These are phyloP conservation scores for Sitta europaea DNA, from an alignment of 2,113 vertebrate species.

Conservation along the genomic window DNA sequence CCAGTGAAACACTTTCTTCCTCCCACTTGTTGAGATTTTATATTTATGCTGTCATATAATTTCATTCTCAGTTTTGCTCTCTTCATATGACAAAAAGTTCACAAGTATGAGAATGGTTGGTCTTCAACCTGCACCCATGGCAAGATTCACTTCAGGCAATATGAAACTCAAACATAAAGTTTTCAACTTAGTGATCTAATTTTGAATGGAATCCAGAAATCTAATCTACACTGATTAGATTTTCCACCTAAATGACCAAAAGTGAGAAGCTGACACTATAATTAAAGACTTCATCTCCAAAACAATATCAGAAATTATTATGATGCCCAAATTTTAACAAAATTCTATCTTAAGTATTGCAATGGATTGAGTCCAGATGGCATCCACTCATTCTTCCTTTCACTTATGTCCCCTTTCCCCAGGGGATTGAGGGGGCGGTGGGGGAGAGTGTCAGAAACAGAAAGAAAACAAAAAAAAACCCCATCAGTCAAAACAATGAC, in stretches of 20 bases:
- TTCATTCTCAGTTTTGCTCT: background rate
- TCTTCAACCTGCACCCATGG: background rate
- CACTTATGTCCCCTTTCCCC: accelerated
- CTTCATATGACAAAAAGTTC: background rate
- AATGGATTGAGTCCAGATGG: background rate
- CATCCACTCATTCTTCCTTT: background rate
- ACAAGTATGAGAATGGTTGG: background rate
- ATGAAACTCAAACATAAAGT: background rate
- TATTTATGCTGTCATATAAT: background rate
- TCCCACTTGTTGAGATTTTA: background rate
- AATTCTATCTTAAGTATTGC: background rate
- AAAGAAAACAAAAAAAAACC: background rate
- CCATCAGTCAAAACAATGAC: background rate
- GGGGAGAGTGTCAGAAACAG: too few relatives aligned
- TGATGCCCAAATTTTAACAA: background rate
- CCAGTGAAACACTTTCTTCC: background rate
- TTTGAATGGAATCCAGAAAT: background rate
- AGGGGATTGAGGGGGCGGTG: accelerated
- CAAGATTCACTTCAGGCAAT: background rate
- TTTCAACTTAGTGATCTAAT: background rate
- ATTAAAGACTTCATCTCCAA: background rate
- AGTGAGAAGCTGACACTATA: background rate
- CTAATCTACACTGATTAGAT: background rate
- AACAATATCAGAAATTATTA: background rate
- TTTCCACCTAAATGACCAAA: background rate